Conservation (phyloP, 1,140 invertebrate genomes). For the Dendrolimus punctatus region DNA sequence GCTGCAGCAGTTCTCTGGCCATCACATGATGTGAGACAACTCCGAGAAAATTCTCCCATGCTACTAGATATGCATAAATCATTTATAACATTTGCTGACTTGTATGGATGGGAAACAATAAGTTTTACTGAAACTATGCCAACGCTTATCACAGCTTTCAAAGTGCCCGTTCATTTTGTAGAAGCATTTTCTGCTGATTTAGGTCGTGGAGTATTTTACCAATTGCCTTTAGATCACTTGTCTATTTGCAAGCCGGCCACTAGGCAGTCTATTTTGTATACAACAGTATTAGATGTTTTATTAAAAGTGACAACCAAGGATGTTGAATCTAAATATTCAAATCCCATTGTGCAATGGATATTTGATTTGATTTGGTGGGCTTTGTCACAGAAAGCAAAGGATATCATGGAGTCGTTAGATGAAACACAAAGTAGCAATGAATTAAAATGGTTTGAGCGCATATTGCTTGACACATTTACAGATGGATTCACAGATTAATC, state of each 20-base stretch:
- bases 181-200: slow-evolving; percentile 81
- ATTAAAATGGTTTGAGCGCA: slow-evolving; percentile 31
- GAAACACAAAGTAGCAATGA: slow-evolving; percentile 23
- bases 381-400: slow-evolving; percentile 18
- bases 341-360: slow-evolving; percentile 24
- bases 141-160: slow-evolving; percentile 77
- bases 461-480: slow-evolving; percentile 32
- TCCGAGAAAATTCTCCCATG: slow-evolving; percentile 80
- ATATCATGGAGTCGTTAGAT: slow-evolving; percentile 29
- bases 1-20: slow-evolving; percentile 82
- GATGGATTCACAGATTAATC: slow-evolving; percentile 30
- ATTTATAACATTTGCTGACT: slow-evolving; percentile 75
- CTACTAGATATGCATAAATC: slow-evolving; percentile 76
- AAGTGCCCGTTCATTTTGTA: slow-evolving; percentile 76
- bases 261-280: slow-evolving; percentile 68
- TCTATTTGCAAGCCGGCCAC: slow-evolving; percentile 85
- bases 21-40: slow-evolving; percentile 85
- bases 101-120: slow-evolving; percentile 74
- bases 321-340: slow-evolving; percentile 25
- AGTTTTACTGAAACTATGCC: slow-evolving; percentile 84
- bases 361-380: slow-evolving; percentile 20
- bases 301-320: slow-evolving; percentile 32
- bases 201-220: slow-evolving; percentile 81
- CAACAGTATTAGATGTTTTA: slow-evolving; percentile 51
- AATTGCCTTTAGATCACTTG: slow-evolving; percentile 82